Evolutionary conservation across 2,113 vertebrate genomes (phyloP).

Genomic region (Lucifuga dentata): DNA sequence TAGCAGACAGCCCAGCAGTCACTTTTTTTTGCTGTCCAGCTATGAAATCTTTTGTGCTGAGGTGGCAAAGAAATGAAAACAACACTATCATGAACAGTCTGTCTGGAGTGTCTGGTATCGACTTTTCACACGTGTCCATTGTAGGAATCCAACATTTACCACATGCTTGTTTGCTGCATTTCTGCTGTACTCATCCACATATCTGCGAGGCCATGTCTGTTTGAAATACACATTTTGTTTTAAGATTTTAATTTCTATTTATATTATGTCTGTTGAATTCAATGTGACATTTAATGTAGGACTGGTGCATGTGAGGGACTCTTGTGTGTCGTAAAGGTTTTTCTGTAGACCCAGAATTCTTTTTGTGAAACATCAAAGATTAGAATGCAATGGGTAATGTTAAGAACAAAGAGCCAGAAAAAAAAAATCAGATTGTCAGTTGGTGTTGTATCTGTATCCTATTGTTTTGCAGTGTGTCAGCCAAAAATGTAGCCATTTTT

Average conservation of each 20-base stretch:
- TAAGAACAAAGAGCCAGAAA: conserved; percentile 15
- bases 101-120: conserved; percentile 25
- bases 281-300: conserved; percentile 17
- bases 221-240: conserved; percentile 17
- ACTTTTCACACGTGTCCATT: conserved; percentile 8
- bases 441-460: conserved; percentile 8
- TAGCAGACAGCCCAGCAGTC: conserved; percentile 42
- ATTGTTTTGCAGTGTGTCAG: conserved; percentile 22
- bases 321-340: background rate
- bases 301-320: conserved; percentile 18
- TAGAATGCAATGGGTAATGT: conserved; percentile 4
- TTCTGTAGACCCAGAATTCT: background rate
- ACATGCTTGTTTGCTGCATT: conserved; percentile 19
- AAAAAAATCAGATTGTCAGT: conserved; percentile 36
- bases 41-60: conserved; percentile 47
- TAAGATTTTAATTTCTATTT: conserved; percentile 3
- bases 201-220: conserved; percentile 10
- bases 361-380: conserved; percentile 4
- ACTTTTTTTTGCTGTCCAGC: conserved; percentile 37
- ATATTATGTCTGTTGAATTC: conserved; percentile 1
- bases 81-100: conserved; percentile 32
- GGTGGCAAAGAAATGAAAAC: conserved; percentile 35
- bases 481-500: conserved; percentile 30
- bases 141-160: conserved; percentile 19
- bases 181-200: conserved; percentile 28